Evolutionary conservation across 2,888 invertebrate genomes (phyloP), one percentile per base, ranked within the genome.

Genomic region (Zelleria hepariella): DNA sequence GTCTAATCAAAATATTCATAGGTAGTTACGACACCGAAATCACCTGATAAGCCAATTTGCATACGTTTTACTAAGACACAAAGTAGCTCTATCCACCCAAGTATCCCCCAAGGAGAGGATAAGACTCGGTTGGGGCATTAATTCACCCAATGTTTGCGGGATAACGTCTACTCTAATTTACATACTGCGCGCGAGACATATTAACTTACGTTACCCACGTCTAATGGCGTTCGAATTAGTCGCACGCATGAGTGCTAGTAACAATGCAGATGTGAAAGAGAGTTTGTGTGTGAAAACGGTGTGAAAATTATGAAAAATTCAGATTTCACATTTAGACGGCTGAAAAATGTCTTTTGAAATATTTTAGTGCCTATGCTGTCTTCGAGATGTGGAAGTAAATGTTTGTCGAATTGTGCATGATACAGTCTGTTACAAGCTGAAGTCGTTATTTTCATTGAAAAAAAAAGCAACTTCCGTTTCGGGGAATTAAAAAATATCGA

Each of bases 131-230:
- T 72, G 71, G 77, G 69, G 74, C 80, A 78, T 80, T 79, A 80
- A 81, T 80, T 80, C 74, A 75, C 72, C 71, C 75, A 74, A 72
- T 80, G 78, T 80, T 82, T 80, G 78, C 73, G 75, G 76, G 71
- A 67, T 74, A 76, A 70, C 74, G 78, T 78, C 75, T 76, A 65
- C 70, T 73, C 69, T 73, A 75, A 82, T 83, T 82, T 82, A 75
- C 81, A 83, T 82, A 77, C 69, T 70, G 15, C 15, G 70, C 69
- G 69, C 65, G 70, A 67, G 70, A 73, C 70, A 68, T 75, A 62
- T 60, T 62, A 59, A 57, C 55, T 58, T 47, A 68, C 65, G 72
- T 69, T 72, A 65, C 68, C 67, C 68, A 68, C 61, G 67, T 67
- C 67, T 76, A 77, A 75, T 72, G 69, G 72, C 66, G 68, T 76